phyloP scores from a whole-genome alignment of 1,140 invertebrate genomes.

The Brachionus rubens region DNA sequence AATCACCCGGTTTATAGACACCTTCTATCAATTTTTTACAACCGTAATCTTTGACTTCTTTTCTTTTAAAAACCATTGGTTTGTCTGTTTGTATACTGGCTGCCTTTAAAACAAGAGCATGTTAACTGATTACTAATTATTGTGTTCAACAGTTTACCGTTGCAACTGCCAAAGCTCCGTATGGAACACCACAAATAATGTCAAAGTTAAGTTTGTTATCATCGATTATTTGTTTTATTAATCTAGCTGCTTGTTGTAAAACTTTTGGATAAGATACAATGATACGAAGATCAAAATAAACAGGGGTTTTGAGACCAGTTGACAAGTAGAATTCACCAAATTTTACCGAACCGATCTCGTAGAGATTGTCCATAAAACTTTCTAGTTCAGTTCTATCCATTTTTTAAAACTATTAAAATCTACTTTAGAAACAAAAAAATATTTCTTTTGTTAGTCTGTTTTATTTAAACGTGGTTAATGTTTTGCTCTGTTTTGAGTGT shows the following conservation, averaged over 20 bases:
- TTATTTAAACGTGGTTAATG: slow-evolving; percentile 9
- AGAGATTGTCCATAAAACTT: slow-evolving; percentile 43
- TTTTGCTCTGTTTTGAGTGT: no score
- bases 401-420: slow-evolving; percentile 77
- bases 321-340: slow-evolving; percentile 29
- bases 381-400: slow-evolving; percentile 28
- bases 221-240: neutral
- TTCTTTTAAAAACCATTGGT: slow-evolving; percentile 80
- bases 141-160: slow-evolving; percentile 61
- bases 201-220: slow-evolving; percentile 60
- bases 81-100: slow-evolving; percentile 62
- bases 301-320: slow-evolving; percentile 76
- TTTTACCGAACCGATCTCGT: slow-evolving; percentile 42
- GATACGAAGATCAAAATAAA: slow-evolving; percentile 88
- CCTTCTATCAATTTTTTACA: slow-evolving; percentile 95
- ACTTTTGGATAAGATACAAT: slow-evolving; percentile 81
- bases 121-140: neutral
- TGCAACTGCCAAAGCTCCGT: slow-evolving; percentile 89
- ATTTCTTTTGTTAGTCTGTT: no score
- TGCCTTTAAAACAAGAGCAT: slow-evolving; percentile 50
- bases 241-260: slow-evolving; percentile 60
- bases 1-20: slow-evolving; percentile 71
- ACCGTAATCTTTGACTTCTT: slow-evolving; percentile 85
- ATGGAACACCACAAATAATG: slow-evolving; percentile 89
- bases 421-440: neutral